These are phyloP conservation scores for Lycocerus yunnanus DNA, from an alignment of 2,888 invertebrate genomes.

Conservation along the genomic window DNA sequence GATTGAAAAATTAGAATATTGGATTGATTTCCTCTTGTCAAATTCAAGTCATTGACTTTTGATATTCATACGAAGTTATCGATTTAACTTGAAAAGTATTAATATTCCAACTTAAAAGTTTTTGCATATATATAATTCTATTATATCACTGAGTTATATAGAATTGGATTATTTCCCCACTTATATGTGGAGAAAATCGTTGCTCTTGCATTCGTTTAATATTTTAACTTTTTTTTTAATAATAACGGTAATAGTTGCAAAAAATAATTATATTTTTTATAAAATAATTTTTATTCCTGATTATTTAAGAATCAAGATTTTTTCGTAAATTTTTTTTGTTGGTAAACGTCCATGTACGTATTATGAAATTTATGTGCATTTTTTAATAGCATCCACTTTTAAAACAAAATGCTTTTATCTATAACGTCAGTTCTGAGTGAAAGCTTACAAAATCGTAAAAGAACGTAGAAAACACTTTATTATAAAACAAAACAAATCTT, in stretches of 20 bases:
- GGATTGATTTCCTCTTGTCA: neutral
- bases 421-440: neutral
- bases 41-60: neutral
- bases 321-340: neutral
- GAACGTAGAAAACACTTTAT: neutral
- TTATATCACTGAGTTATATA: neutral
- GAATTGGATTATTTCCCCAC: neutral
- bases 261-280: too few species aligned
- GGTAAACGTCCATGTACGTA: neutral
- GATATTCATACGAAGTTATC: neutral
- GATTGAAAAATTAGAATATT: neutral
- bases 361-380: neutral
- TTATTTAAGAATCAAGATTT: too few species aligned
- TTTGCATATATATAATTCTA: neutral
- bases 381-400: neutral
- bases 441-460: neutral
- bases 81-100: neutral
- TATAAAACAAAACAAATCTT: neutral
- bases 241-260: too few species aligned
- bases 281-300: too few species aligned
- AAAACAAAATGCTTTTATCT: neutral
- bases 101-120: neutral
- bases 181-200: neutral
- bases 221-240: neutral
- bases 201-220: neutral